Base-by-base conservation (phyloP, 2,113 vertebrate species). In the Clarias gariepinus region DNA sequence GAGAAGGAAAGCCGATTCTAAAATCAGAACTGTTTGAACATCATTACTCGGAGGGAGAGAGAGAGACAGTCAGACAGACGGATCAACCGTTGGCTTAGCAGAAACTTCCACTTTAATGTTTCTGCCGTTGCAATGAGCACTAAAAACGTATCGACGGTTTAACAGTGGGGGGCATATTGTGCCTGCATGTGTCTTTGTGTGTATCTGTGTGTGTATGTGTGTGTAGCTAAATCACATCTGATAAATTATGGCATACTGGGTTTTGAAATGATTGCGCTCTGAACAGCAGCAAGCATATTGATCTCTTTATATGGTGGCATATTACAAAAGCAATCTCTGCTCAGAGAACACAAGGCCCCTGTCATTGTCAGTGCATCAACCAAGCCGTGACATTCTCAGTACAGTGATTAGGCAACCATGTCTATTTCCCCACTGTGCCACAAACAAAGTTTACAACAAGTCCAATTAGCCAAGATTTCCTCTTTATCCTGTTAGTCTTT, bases 271-370 rank as follows among this genome's bases (percentile, higher is more conserved):
- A 74, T 74, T 81, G 85, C 74, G 36, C 81, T 57, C 30, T 2
- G n/a, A 74, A 87, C 83, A 86, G 52, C 57, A 76, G 83, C 83
- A 53, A 61, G 73, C 80, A 68, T 85, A 87, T 89, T 82, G 87
- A 88, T 90, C 85, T 85, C 52, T 85, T 86, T 85, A 84, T 66
- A 57, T 16, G 55, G 82, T 77, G 58, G 81, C 83, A 87, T 85
- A 86, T 85, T 91, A 82, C 58, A 77, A 86, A 86, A 84, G 77
- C 84, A 89, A 78, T 78, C 60, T 74, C 33, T 47, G 84, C 86
- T 83, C 71, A 28, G 64, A 58, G 81, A 89, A 64, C 84, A 89
- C 86, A 71, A 89, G 73, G 69, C 81, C 57, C 15, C 47, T 47
- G 47, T 47, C 63, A 36, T 76, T 86, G 33, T 87, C 76, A 88